Conservation (phyloP, 2,113 vertebrate species). For the Probosciger aterrimus region DNA sequence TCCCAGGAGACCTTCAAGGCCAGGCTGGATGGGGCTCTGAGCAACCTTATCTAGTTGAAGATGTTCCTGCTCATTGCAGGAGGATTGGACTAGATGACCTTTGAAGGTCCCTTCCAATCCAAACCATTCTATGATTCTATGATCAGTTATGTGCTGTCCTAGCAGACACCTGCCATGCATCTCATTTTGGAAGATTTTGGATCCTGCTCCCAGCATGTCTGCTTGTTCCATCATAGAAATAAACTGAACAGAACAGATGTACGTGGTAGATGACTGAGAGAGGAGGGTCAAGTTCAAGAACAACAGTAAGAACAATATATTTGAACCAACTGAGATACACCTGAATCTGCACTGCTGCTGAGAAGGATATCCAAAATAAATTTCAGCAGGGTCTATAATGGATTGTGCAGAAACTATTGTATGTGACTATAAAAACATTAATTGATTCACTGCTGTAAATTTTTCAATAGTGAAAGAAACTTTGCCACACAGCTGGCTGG, state of each 20-base stretch:
- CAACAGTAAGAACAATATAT: background rate
- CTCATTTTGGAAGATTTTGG: background rate
- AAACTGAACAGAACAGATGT: background rate
- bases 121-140: background rate
- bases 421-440: background rate
- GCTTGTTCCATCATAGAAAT: background rate
- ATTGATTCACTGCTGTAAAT: background rate
- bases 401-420: background rate
- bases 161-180: background rate
- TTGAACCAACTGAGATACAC: background rate
- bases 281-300: background rate
- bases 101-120: background rate
- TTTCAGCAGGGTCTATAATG: background rate
- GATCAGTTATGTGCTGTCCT: background rate
- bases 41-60: background rate
- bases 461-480: background rate
- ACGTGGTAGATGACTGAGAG: background rate
- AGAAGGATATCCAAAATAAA: background rate
- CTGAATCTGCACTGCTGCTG: background rate
- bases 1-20: background rate
- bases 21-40: background rate
- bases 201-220: background rate
- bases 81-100: background rate
- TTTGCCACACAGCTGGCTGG: background rate
- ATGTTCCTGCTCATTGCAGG: background rate